phyloP scores from a whole-genome alignment of 2,797 vertebrate species.

The Acanthurus lineatus region DNA sequence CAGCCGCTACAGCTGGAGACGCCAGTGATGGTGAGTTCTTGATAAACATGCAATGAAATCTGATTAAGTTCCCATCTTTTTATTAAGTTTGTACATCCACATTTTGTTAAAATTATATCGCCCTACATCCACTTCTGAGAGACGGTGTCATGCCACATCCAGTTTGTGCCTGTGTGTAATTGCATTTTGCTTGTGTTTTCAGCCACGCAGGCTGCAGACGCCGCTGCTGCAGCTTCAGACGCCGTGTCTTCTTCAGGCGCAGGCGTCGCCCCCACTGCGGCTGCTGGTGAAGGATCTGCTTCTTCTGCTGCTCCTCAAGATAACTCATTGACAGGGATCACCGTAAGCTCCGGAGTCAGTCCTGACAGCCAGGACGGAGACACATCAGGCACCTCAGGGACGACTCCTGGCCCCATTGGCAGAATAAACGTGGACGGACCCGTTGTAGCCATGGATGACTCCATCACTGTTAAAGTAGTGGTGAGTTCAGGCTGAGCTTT shows the following conservation, averaged over 20 bases:
- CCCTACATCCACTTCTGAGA: background rate
- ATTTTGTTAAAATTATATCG: background rate
- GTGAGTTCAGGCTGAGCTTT: too few species aligned
- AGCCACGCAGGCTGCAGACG: accelerated
- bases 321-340: accelerated
- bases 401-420: accelerated
- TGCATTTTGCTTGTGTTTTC: constrained; percentile 2
- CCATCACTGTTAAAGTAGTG: background rate
- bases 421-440: accelerated
- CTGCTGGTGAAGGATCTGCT: background rate
- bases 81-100: too few species aligned
- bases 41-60: background rate
- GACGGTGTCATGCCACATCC: background rate
- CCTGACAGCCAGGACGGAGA: accelerated
- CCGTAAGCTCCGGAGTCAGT: accelerated
- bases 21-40: background rate
- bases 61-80: too few species aligned
- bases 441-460: accelerated
- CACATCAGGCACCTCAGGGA: background rate
- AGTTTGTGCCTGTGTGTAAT: background rate
- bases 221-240: accelerated
- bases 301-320: background rate
- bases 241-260: accelerated
- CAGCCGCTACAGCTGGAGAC: accelerated
- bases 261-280: accelerated